A percentile compares a stretch with the other conserved stretches of the same genome.
phyloP scores from a whole-genome alignment of 2,888 invertebrate genomes.

The Macropis europaea region DNA sequence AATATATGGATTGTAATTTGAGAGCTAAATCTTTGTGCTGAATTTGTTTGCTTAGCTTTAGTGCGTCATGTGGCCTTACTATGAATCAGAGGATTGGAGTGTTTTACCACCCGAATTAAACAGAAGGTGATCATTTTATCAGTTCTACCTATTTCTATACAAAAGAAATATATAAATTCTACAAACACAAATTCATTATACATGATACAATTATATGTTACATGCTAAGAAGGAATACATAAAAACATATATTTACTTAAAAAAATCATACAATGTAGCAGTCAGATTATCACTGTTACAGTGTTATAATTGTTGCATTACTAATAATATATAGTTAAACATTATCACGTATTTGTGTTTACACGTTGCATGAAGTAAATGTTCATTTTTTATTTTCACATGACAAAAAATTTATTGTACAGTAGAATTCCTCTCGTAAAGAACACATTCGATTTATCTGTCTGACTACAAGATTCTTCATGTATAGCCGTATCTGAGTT shows the following conservation, averaged over 20 bases:
- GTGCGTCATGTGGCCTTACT: conserved; percentile 82
- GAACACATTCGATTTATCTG: too few species aligned
- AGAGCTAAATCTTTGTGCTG: conserved; percentile 28
- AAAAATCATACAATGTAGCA: background rate
- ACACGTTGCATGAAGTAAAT: background rate
- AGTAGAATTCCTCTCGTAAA: too few species aligned
- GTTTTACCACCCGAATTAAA: conserved; percentile 92
- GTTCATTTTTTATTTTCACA: background rate
- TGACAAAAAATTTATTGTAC: background rate
- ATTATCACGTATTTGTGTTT: background rate
- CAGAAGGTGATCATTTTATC: conserved; percentile 84
- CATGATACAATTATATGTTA: background rate
- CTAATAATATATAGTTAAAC: background rate
- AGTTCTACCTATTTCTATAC: background rate
- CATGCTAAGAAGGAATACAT: background rate
- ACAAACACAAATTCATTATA: background rate
- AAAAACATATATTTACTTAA: background rate
- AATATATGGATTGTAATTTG: conserved; percentile 59
- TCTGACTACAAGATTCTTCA: too few species aligned
- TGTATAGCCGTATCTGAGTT: too few species aligned
- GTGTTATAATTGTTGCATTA: background rate
- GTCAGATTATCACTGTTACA: background rate
- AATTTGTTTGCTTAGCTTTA: conserved; percentile 36
- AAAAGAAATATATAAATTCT: background rate
- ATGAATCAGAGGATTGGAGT: conserved; percentile 90